Base-by-base conservation (phyloP, 2,888 invertebrate species). In the Adineta ricciae region DNA sequence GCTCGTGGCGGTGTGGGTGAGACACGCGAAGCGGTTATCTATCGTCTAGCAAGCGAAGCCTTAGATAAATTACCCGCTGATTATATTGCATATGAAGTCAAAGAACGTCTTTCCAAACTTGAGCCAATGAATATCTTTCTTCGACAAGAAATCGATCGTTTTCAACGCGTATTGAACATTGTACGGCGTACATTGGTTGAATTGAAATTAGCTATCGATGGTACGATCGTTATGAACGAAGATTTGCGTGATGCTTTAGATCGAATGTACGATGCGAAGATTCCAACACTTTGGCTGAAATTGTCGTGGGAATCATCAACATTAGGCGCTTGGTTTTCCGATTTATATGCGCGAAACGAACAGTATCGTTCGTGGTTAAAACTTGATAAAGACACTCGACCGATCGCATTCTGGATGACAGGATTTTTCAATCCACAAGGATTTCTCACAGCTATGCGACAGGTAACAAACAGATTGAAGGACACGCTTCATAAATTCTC, bases 391-490 rank as follows among this genome's bases (percentile, higher is more conserved):
- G 78, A 78, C n/a, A 38, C 38, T 4, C 21, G n/a, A 78, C 91
- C 91, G 19, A 88, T 88, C 84, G 88, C 88, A 1, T 91, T 90
- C 88, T 91, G 90, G 91, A 90, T 91, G 90, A 90, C 91, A 46
- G 91, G 91, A 1, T 91, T 91, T 89, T 91, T 91, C 87, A 91
- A 91, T 86, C 89, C 91, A 4, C 91, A 91, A 86, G 91, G 97
- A 86, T 97, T 97, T 91, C 92, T 97, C 84, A 97, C 97, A 2
- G 97, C 97, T 32, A 97, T 97, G 97, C 93, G 97, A 93, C 91
- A 90, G 89, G 90, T 89, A 72, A 56, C n/a, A n/a, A n/a, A n/a
- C n/a, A n/a, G n/a, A n/a, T n/a, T n/a, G n/a, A n/a, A n/a, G n/a
- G n/a, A n/a, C n/a, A n/a, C n/a, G n/a, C n/a, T n/a, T n/a, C n/a